Percentiles rank a stretch among this genome's conserved stretches.
Evolutionary conservation across 2,888 invertebrate genomes (phyloP).

Genomic region (Drosophila helvetica): DNA sequence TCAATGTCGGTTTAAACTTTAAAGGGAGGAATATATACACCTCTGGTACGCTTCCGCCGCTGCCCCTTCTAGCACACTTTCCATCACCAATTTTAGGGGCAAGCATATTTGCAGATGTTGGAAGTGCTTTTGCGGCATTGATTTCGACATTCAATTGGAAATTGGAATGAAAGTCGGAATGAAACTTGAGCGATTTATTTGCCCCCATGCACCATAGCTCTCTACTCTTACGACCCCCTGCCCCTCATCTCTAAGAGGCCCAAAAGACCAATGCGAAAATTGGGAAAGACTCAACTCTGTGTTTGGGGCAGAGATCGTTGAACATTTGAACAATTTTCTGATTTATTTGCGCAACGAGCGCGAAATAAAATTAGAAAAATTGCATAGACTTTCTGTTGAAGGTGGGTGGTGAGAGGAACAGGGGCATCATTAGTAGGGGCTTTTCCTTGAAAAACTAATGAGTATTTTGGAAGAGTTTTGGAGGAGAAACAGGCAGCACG

Average conservation of each 20-base stretch:
- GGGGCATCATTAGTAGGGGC: constrained; percentile 29
- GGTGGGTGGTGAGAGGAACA: neutral
- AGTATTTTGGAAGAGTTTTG: constrained; percentile 28
- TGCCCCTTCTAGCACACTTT: neutral
- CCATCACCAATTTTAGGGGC: constrained; percentile 19
- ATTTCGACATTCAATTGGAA: constrained; percentile 43
- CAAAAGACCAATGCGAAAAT: constrained; percentile 68
- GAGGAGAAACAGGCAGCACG: neutral
- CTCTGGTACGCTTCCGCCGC: neutral
- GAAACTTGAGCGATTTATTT: constrained; percentile 73
- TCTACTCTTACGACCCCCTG: no score
- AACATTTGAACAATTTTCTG: constrained; percentile 68
- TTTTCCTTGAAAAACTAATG: constrained; percentile 61
- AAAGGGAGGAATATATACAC: neutral
- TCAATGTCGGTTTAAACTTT: neutral
- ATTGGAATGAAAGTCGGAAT: constrained; percentile 39
- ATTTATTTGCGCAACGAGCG: constrained; percentile 69
- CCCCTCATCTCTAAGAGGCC: neutral
- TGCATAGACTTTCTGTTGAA: constrained; percentile 73
- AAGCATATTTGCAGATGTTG: constrained; percentile 69
- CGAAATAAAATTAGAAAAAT: constrained; percentile 65
- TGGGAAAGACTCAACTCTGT: neutral
- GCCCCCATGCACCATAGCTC: constrained; percentile 13
- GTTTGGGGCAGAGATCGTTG: constrained; percentile 30
- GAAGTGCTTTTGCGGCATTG: constrained; percentile 33